Percentiles rank a stretch among this genome's conserved stretches.
These are phyloP conservation scores for Rattus rattus DNA, from an alignment of 2,113 vertebrate species.

Conservation along the genomic window DNA sequence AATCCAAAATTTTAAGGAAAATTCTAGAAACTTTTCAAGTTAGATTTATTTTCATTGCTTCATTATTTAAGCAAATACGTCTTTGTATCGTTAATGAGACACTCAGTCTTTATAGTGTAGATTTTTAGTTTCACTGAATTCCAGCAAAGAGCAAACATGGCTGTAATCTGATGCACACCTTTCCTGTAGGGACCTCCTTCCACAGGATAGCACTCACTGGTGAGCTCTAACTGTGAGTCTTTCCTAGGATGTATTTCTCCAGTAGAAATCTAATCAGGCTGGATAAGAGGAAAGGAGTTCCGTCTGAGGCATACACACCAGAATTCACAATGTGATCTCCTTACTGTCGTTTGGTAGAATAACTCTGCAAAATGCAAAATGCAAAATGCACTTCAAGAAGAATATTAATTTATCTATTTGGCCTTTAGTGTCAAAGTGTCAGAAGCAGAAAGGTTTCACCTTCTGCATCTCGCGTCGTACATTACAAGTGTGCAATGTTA, in stretches of 20 bases:
- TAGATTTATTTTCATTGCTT: neutral
- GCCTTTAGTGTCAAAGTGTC: neutral
- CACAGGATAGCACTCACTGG: neutral
- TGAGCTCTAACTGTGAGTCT: neutral
- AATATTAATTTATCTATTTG: neutral
- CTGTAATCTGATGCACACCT: neutral
- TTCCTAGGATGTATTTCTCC: neutral
- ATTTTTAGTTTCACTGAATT: neutral
- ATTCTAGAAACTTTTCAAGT: neutral
- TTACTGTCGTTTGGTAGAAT: neutral
- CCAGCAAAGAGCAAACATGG: neutral
- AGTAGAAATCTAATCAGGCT: neutral
- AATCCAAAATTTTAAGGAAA: neutral
- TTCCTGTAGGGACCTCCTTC: neutral
- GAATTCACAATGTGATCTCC: neutral
- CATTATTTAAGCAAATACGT: neutral
- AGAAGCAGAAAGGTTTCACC: neutral
- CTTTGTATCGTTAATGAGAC: neutral
- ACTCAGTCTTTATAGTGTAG: neutral
- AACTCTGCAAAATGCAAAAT: neutral
- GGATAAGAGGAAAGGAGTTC: neutral
- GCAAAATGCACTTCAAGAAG: neutral
- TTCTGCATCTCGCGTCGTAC: neutral
- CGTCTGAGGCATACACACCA: neutral
- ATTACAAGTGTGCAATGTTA: accelerated